Base-by-base conservation (phyloP, 2,888 invertebrate genomes). In the Apocheima hispidaria region DNA sequence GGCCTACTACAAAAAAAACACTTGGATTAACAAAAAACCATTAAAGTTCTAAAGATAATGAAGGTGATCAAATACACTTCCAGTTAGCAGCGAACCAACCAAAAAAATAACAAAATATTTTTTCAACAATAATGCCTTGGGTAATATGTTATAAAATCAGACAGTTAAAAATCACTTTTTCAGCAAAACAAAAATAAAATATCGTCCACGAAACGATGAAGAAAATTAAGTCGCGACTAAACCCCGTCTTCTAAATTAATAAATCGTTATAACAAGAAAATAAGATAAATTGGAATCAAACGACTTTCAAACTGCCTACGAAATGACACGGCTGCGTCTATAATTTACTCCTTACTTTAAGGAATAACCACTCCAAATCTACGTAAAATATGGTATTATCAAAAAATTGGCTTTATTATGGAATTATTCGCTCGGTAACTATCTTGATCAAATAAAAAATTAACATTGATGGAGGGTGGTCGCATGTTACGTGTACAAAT, bases 401-500 rank as follows among this genome's bases (percentile, higher is more conserved):
- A 87, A 91, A 91, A 90, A 92, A 92, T 92, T 90, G 90, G 87
- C 89, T 88, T 84, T 88, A 92, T 92, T 92, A 92, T 78, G 78
- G 83, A 88, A 88, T 84, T 84, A 85, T 88, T 86, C 76, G 86
- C 86, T 82, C 73, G 72, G 80, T 85, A 87, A 87, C 83, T 78
- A 84, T 86, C 88, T 87, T 88, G 88, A 88, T 87, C 90, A 81
- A 87, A 90, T 92, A 86, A 92, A 92, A 90, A 87, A 92, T 90
- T 87, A 74, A 92, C 82, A 73, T 80, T 66, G 54, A 51, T 54
- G 62, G 77, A 81, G 88, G 89, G 84, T 81, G 85, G 78, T 79
- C 75, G 81, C 72, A 72, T 75, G 81, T 80, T 81, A 79, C 79
- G 74, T 65, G 72, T 78, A 89, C 87, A 89, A 91, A 90, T 89